Conservation (phyloP, 2,888 invertebrate genomes). For the Lycia hirtaria region DNA sequence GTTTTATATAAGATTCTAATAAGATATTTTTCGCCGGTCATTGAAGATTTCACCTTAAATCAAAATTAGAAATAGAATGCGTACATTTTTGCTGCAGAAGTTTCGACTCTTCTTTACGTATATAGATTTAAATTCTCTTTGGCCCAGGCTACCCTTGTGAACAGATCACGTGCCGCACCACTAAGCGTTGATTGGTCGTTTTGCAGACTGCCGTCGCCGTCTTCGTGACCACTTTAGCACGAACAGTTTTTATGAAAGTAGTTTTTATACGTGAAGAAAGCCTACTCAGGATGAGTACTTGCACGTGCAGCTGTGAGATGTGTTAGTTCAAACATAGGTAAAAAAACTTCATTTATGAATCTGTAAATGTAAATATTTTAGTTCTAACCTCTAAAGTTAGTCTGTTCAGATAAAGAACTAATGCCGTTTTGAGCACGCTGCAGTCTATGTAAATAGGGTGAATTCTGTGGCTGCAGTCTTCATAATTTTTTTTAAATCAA, state of each 20-base stretch:
- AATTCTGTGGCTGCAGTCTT: too few relatives aligned
- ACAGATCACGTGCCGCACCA: slow-evolving; percentile 34
- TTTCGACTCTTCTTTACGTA: too few relatives aligned
- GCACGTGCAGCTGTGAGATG: slow-evolving; percentile 6
- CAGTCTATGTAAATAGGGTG: too few relatives aligned
- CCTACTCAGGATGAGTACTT: slow-evolving; percentile 24
- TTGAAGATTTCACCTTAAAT: too few relatives aligned
- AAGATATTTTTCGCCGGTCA: too few relatives aligned
- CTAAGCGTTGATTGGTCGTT: slow-evolving; percentile 41
- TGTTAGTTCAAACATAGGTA: not conserved
- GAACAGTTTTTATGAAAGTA: slow-evolving; percentile 35
- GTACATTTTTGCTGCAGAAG: too few relatives aligned
- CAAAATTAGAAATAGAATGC: too few relatives aligned
- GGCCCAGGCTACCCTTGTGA: slow-evolving; percentile 11
- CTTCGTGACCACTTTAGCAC: slow-evolving; percentile 38
- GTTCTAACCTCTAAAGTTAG: not conserved
- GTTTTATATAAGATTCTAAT: too few relatives aligned
- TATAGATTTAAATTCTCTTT: too few relatives aligned
- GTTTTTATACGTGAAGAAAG: slow-evolving; percentile 19
- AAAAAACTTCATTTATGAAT: not conserved
- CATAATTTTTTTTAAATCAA: too few relatives aligned
- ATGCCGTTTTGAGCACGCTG: too few relatives aligned
- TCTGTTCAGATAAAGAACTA: too few relatives aligned
- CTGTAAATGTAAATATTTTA: not conserved
- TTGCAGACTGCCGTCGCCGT: slow-evolving; percentile 34